Evolutionary conservation across 2,797 vertebrate genomes (phyloP), one percentile per base, ranked within the genome.

Genomic region (Erpetoichthys calabaricus): DNA sequence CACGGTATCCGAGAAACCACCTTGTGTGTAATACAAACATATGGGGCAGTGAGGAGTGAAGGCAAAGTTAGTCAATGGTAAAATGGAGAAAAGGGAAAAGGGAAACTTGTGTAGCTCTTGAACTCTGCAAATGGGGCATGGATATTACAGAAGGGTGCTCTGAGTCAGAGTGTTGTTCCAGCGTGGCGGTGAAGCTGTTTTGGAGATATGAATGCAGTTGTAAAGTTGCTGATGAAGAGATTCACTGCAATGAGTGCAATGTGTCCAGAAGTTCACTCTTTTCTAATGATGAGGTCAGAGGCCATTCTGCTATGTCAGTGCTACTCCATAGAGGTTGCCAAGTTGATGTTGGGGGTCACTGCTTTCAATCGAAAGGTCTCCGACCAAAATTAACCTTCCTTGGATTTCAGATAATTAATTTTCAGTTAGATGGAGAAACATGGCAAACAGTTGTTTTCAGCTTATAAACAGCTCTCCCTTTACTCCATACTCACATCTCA

Each of bases 1-100:
- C 90, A 91, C 81, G 85, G 90, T 93, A 96, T 94, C 90, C 90
- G 89, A 91, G 92, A 91, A 95, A 89, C 87, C 91, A 93, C 90
- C 91, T 91, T 90, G 89, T 83, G 84, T 80, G 76, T 85, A 78
- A 86, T 84, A 87, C 85, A 91, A 91, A 92, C 93, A 97, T 97
- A 97, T 97, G 95, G 92, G 90, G 77, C 57, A 86, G 80, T 84
- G 25, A 88, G 80, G 79, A 86, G 86, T 88, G 85, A 85, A 88
- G 85, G 87, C 85, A 87, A 86, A 83, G 74, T 87, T 89, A 76
- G 70, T 73, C 67, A 68, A 68, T 77, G 75, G 77, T 46, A 71
- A 70, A 68, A 68, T 59, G 74, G 75, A 74, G 75, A 67, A 47
- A 58, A 58, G 53, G 49, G 57, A 51, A 51, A 58, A 58, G 45